Evolutionary conservation across 2,888 invertebrate genomes (phyloP).

Genomic region (Polyommatus iphigenia): DNA sequence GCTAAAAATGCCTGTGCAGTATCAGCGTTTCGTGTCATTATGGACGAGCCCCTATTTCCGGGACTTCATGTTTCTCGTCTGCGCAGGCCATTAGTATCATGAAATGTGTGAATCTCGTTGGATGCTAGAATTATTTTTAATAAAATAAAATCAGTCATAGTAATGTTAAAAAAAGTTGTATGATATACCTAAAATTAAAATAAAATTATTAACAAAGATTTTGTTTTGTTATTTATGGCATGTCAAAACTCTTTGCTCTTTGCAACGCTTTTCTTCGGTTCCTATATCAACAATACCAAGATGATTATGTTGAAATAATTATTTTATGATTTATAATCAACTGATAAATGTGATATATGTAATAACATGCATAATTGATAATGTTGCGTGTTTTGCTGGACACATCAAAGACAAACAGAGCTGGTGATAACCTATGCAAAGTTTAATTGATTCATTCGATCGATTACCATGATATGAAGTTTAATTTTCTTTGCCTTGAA

Average conservation of each 20-base stretch:
- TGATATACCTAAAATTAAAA: conserved; percentile 59
- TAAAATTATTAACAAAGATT: conserved; percentile 52
- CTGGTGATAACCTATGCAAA: not conserved
- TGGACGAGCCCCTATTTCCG: not conserved
- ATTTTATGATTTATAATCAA: not conserved
- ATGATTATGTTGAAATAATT: not conserved
- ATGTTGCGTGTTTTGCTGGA: not conserved
- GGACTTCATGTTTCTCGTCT: not conserved
- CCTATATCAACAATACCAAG: too few species aligned
- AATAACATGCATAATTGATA: not conserved
- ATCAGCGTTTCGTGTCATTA: not conserved
- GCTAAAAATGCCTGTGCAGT: not conserved
- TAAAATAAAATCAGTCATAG: conserved; percentile 57
- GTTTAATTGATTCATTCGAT: not conserved
- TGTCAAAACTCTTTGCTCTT: too few species aligned
- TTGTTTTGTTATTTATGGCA: not conserved
- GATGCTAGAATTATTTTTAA: conserved; percentile 50
- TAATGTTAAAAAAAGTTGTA: conserved; percentile 59
- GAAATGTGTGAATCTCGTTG: conserved; percentile 39
- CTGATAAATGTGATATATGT: not conserved
- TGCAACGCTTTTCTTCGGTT: too few species aligned
- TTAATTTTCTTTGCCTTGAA: conserved; percentile 10
- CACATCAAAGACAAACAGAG: not conserved
- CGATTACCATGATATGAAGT: not conserved
- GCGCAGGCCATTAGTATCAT: conserved; percentile 15